Percentiles rank a stretch among this genome's conserved stretches.
These are phyloP conservation scores for Nomada hirtipes DNA, from an alignment of 2,888 invertebrate species.

Conservation along the genomic window DNA sequence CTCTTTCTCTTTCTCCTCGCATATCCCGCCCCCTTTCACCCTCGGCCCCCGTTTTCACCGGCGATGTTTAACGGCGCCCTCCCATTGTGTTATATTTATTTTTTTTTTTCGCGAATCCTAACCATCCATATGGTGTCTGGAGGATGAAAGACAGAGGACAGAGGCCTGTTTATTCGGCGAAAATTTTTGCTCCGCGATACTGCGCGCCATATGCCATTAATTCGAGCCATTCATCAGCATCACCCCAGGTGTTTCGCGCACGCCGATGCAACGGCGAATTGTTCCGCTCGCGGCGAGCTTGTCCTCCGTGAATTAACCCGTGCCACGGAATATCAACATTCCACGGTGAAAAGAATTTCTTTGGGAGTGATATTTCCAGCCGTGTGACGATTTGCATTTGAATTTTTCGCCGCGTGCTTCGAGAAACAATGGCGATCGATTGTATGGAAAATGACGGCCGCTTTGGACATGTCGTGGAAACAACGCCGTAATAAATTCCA, in stretches of 20 bases:
- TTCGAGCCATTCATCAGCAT: constrained; percentile 73
- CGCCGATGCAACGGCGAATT: constrained; percentile 53
- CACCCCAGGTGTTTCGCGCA: constrained; percentile 74
- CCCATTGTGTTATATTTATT: neutral
- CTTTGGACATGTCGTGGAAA: too few relatives aligned
- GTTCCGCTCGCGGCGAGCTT: constrained; percentile 21
- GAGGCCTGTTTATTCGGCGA: constrained; percentile 31
- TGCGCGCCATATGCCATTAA: constrained; percentile 78
- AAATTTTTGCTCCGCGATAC: constrained; percentile 60
- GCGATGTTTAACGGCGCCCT: neutral
- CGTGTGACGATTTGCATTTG: too few relatives aligned
- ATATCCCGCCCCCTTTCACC: neutral
- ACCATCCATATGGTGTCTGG: constrained; percentile 62
- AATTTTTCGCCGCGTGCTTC: too few relatives aligned
- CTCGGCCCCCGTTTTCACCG: neutral
- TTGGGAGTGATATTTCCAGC: too few relatives aligned
- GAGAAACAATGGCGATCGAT: too few relatives aligned
- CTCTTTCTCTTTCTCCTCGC: constrained; percentile 12
- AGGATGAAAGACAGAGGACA: constrained; percentile 35
- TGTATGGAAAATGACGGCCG: too few relatives aligned
- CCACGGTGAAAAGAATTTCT: neutral
- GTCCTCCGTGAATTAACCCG: constrained; percentile 13
- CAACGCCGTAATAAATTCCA: too few relatives aligned
- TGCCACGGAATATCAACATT: neutral
- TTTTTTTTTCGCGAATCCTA: constrained; percentile 32